Conservation (phyloP, 2,113 vertebrate species). For the Saguinus imperator region DNA sequence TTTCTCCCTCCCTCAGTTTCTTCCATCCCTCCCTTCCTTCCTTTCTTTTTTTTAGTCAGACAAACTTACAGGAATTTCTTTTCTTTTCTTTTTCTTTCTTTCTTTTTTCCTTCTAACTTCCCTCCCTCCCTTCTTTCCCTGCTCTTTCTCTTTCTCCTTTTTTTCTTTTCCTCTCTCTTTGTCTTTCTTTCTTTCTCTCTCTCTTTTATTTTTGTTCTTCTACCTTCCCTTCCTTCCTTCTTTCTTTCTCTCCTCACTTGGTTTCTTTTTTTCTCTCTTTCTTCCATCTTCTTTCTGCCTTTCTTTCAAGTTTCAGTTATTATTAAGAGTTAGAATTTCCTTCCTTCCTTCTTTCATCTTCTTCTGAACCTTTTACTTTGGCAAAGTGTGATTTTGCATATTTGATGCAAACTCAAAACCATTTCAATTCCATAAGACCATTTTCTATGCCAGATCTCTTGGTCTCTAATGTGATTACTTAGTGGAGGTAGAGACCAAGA, state of each 20-base stretch:
- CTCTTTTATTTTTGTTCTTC: accelerated
- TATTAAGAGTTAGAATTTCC: neutral
- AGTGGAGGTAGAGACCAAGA: neutral
- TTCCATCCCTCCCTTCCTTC: too few species aligned
- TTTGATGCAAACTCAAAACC: neutral
- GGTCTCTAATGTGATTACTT: neutral
- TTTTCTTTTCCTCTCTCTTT: accelerated
- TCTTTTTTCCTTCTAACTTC: too few species aligned
- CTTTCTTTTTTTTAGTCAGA: too few species aligned
- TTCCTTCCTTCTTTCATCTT: neutral
- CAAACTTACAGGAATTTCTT: too few species aligned
- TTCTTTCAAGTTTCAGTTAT: neutral
- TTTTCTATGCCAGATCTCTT: neutral
- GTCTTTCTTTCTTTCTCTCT: too few species aligned
- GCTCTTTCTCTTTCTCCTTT: too few species aligned
- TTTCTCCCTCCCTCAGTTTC: too few species aligned
- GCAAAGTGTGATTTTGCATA: neutral
- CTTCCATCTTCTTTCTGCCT: neutral
- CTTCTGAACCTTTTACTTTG: neutral
- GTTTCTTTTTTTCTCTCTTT: neutral
- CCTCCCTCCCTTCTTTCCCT: too few species aligned
- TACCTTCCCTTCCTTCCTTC: too few species aligned
- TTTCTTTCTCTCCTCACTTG: neutral
- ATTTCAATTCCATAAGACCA: neutral
- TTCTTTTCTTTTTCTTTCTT: too few species aligned